Evolutionary conservation across 2,888 invertebrate species (phyloP).

Genomic region (Oscheius myriophilus): DNA sequence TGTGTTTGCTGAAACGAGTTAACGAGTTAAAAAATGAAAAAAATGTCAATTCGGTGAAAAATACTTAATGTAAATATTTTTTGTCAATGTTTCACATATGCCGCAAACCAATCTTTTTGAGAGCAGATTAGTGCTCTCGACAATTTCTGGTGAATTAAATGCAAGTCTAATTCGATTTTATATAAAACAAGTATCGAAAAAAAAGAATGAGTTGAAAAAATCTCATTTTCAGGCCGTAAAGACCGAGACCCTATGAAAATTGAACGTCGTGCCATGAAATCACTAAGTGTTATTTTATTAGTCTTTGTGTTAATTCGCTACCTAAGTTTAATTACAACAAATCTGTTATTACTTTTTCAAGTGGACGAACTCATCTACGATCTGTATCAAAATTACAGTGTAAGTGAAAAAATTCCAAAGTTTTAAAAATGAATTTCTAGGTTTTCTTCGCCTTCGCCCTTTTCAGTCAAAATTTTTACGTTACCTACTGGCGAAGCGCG

Average conservation of each 20-base stretch:
- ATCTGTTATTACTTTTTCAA: conserved; percentile 13
- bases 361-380: conserved; percentile 13
- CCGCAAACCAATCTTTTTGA: no score
- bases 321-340: conserved; percentile 15
- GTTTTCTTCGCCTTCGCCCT: conserved; percentile 27
- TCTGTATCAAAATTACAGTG: conserved; percentile 31
- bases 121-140: no score
- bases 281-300: conserved; percentile 22
- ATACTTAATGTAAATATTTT: no score
- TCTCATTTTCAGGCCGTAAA: conserved; percentile 9
- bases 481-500: conserved; percentile 17
- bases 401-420: neutral
- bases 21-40: no score
- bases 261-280: conserved; percentile 21
- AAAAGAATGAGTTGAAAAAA: no score
- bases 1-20: no score
- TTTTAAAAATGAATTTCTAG: conserved; percentile 11
- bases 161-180: no score
- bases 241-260: conserved; percentile 17
- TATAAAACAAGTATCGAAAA: no score
- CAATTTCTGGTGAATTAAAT: no score
- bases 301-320: conserved; percentile 29
- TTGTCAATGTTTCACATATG: no score
- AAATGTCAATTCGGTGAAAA: no score
- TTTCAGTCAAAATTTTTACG: conserved; percentile 33